Evolutionary conservation across 2,113 vertebrate species (phyloP).

Genomic region (Holacanthus passer): DNA sequence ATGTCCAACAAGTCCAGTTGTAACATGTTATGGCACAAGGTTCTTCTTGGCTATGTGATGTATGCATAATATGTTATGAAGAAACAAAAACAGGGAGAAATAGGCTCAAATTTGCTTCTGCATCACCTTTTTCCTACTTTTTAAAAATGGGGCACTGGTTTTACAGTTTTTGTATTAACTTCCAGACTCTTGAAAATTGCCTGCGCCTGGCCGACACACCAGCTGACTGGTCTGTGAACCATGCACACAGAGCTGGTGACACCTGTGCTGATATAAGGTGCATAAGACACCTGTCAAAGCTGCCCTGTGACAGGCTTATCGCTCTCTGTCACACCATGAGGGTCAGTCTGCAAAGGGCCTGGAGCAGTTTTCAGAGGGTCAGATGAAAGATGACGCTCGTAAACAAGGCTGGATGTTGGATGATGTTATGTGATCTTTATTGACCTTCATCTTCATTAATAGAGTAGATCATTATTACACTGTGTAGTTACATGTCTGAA

Average conservation of each 20-base stretch:
- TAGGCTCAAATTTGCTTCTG: not conserved
- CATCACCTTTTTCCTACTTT: not conserved
- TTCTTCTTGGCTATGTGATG: not conserved
- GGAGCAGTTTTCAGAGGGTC: not conserved
- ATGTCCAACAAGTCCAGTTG: not conserved
- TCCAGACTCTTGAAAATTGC: slow-evolving; percentile 33
- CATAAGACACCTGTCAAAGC: slow-evolving; percentile 21
- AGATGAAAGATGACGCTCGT: too few relatives aligned
- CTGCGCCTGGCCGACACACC: not conserved
- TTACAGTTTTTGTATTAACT: slow-evolving; percentile 16
- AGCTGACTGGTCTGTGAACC: slow-evolving; percentile 20
- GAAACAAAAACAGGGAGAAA: not conserved
- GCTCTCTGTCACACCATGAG: not conserved
- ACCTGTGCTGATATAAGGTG: slow-evolving; percentile 6
- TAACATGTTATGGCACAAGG: not conserved
- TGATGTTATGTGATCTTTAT: not conserved
- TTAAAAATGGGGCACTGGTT: not conserved
- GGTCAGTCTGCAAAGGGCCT: not conserved
- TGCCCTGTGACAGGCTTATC: slow-evolving; percentile 6
- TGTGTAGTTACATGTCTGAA: too few relatives aligned
- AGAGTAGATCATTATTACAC: too few relatives aligned
- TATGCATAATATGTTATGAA: not conserved
- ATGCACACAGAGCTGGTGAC: not conserved
- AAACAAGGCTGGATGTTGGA: too few relatives aligned
- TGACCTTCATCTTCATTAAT: too few relatives aligned